Conservation (phyloP, 1,140 invertebrate genomes). For the Heliconius himera region DNA sequence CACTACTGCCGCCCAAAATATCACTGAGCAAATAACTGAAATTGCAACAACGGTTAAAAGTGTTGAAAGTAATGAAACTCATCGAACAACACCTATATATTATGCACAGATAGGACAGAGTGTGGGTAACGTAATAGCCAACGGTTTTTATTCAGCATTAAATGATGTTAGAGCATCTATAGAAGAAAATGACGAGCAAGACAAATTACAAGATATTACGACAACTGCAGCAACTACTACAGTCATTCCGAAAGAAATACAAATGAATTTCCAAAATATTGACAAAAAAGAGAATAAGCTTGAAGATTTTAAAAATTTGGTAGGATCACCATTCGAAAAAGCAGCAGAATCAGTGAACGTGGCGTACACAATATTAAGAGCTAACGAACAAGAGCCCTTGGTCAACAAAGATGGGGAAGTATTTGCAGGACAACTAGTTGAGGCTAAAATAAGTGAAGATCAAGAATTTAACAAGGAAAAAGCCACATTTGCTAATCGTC, state of each 20-base stretch:
- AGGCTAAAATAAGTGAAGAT: constrained; percentile 70
- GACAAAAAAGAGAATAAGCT: constrained; percentile 49
- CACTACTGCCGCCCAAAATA: constrained; percentile 54
- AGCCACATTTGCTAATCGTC: constrained; percentile 53
- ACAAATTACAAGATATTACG: constrained; percentile 40
- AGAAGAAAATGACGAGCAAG: constrained; percentile 47
- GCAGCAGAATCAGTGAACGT: constrained; percentile 63
- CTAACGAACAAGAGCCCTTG: constrained; percentile 56
- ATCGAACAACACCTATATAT: constrained; percentile 64
- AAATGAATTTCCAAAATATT: constrained; percentile 58
- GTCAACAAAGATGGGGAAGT: constrained; percentile 60
- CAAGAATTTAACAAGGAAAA: constrained; percentile 69
- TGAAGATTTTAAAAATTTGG: constrained; percentile 51
- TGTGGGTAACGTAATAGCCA: constrained; percentile 59
- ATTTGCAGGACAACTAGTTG: constrained; percentile 67
- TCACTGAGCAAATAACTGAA: constrained; percentile 56
- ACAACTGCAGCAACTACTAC: constrained; percentile 52
- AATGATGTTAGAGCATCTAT: constrained; percentile 67
- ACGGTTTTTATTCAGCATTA: constrained; percentile 67
- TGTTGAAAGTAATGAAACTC: constrained; percentile 52
- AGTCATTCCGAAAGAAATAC: constrained; percentile 48
- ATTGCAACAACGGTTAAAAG: constrained; percentile 55
- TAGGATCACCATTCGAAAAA: constrained; percentile 65
- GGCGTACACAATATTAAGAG: constrained; percentile 64
- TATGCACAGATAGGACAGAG: constrained; percentile 68